A percentile compares a stretch with the other conserved stretches of the same genome.
phyloP scores from a whole-genome alignment of 2,888 invertebrate genomes.

The Cryptops parisi region DNA sequence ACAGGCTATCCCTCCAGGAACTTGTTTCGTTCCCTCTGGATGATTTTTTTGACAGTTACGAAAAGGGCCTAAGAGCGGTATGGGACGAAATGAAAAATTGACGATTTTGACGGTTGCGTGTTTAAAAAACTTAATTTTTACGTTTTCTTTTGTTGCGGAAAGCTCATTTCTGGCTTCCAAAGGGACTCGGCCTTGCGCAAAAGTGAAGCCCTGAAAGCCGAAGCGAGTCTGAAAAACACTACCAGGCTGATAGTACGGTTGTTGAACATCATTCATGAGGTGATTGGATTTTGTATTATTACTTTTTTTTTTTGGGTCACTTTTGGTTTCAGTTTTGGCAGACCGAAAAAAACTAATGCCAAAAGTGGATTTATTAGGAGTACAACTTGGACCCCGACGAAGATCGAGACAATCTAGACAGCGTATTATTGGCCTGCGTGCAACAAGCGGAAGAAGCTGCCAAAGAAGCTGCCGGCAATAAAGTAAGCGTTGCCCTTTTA shows the following conservation, averaged over 20 bases:
- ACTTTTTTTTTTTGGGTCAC: background rate
- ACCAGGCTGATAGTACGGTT: conserved; percentile 3
- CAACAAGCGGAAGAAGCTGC: conserved; percentile 7
- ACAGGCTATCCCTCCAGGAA: background rate
- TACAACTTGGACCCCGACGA: conserved; percentile 7
- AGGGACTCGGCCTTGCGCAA: background rate
- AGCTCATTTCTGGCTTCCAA: conserved; percentile 6
- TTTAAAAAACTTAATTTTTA: background rate
- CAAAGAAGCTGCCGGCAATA: background rate
- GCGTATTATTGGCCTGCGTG: conserved; percentile 3
- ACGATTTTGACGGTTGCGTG: background rate
- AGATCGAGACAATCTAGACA: conserved; percentile 6
- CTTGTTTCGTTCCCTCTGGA: conserved; percentile 6
- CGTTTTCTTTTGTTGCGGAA: background rate
- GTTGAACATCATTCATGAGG: conserved; percentile 10
- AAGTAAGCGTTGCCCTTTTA: too few relatives aligned
- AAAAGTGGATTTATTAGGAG: background rate
- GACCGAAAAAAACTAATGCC: too few relatives aligned
- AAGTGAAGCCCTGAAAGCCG: background rate
- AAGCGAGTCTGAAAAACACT: background rate
- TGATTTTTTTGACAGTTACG: conserved; percentile 11
- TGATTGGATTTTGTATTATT: conserved; percentile 1
- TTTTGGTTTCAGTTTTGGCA: too few relatives aligned
- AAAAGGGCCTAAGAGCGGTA: conserved; percentile 9
- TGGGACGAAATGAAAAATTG: background rate